Base-by-base conservation (phyloP, 1,140 invertebrate genomes). In the Aphidius gifuensis region DNA sequence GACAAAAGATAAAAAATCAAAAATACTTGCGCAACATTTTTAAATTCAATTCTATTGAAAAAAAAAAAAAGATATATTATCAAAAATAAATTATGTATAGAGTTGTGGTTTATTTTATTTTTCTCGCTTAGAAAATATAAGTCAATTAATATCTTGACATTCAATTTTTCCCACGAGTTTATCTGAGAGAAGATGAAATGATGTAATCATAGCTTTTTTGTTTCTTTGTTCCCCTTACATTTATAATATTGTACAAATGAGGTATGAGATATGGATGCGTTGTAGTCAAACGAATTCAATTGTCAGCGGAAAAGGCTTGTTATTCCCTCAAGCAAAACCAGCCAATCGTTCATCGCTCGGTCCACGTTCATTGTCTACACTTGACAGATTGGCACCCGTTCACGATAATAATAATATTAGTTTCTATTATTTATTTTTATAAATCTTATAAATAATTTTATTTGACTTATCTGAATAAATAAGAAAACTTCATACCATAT, bases 241-340 rank as follows among this genome's bases (percentile, higher is more conserved):
- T 32, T 32, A 4, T 16, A 16, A 16, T 16, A 16, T 16, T 5
- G 4, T 43, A n/a, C 53, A 40, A 55, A 42, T 40, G 67, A 66
- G 68, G 71, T 76, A 66, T 71, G 72, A 69, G 66, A 68, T 70
- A 69, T 68, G 70, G 70, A 74, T 69, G 71, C 73, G 75, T 74
- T 67, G 53, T 40, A 55, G 11, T 55, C 68, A 68, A 67, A 65
- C 61, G 60, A 66, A 49, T 66, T 68, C 74, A 75, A 77, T 80
- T 76, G 74, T 70, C 70, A 69, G 66, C 78, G 76, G 78, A 80
- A 79, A 74, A 71, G 69, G 64, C 76, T 79, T 68, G 76, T 80
- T 80, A 74, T 70, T 63, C 67, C 65, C 69, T 71, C 71, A 71
- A 67, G 61, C 65, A 64, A 6, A 68, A 64, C 63, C 66, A 64